Base-by-base conservation (phyloP, 1,140 invertebrate species). In the Sminthurinus signatus region DNA sequence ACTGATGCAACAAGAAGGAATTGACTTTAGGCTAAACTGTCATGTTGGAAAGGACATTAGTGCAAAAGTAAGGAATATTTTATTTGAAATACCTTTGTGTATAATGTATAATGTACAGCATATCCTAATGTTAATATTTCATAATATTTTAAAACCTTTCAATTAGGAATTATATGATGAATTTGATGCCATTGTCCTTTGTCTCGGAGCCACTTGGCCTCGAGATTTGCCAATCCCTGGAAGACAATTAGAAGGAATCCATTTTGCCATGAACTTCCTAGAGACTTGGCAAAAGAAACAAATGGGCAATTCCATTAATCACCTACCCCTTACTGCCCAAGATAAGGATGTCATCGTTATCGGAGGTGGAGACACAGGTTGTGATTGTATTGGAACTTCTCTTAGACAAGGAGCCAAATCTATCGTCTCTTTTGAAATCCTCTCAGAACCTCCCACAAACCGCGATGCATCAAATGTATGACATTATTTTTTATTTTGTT, bases 361-460 rank as follows among this genome's bases (percentile, higher is more conserved):
- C 72, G 96, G 96, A 23, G 96, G 96, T 15, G 96, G 96, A 28
- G 96, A 99, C 76, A 99, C 96, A n/a, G 96, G 96, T 0, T 96
- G 92, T 78, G 96, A 99, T 82, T 99, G 96, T 75, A 98, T 99
- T 77, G 96, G 91, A 42, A 99, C 96, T 1, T 95, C 94, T 2
- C 81, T 98, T 15, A 83, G 96, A 73, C 93, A 98, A 78, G 93
- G 95, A 43, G 96, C 96, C n/a, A 93, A 90, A 73, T 88, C 86
- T 42, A 94, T 99, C 65, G 93, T 90, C 1, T 90, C 93, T 10
- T 99, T 99, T 80, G 96, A 99, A 81, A 98, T 99, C 73, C 79
- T 99, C 46, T 95, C 96, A 0, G 85, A 92, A 73, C 96, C 96
- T 25, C 88, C 93, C 43, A n/a, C n/a, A n/a, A n/a, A n/a, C n/a